These are phyloP conservation scores for Limnephilus lunatus DNA, from an alignment of 2,888 invertebrate species.

Conservation along the genomic window DNA sequence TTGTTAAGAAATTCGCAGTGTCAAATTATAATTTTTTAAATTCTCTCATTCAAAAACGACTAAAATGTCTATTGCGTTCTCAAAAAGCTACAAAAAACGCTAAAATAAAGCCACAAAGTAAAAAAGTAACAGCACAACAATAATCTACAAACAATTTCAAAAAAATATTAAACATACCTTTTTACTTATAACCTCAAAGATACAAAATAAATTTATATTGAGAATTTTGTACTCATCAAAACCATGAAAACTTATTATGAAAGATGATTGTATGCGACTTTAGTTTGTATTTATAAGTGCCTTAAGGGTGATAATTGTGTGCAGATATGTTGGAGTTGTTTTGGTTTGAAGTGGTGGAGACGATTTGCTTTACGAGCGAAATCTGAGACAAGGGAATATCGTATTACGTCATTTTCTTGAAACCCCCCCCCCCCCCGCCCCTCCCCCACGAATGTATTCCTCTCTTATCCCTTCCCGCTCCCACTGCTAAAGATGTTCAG, in stretches of 20 bases:
- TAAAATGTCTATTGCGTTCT: neutral
- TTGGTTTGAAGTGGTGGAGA: neutral
- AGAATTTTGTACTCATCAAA: neutral
- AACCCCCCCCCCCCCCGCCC: neutral
- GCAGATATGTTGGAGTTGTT: neutral
- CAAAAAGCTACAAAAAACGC: neutral
- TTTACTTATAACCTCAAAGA: neutral
- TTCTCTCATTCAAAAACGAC: neutral
- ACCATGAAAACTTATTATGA: neutral
- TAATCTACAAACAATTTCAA: neutral
- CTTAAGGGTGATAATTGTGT: neutral
- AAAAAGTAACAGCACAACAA: neutral
- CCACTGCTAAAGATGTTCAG: neutral
- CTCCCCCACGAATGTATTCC: neutral
- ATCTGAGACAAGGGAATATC: neutral
- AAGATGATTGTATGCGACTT: neutral
- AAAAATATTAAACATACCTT: neutral
- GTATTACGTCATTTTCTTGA: neutral
- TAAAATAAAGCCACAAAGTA: neutral
- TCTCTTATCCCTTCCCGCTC: neutral
- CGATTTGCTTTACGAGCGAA: slow-evolving; percentile 2
- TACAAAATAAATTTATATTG: neutral
- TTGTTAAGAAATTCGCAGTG: neutral
- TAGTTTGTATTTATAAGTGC: neutral
- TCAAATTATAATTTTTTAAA: neutral